Percentiles rank a stretch among this genome's conserved stretches.
phyloP scores from a whole-genome alignment of 2,888 invertebrate genomes.

The Galerucella pusilla region DNA sequence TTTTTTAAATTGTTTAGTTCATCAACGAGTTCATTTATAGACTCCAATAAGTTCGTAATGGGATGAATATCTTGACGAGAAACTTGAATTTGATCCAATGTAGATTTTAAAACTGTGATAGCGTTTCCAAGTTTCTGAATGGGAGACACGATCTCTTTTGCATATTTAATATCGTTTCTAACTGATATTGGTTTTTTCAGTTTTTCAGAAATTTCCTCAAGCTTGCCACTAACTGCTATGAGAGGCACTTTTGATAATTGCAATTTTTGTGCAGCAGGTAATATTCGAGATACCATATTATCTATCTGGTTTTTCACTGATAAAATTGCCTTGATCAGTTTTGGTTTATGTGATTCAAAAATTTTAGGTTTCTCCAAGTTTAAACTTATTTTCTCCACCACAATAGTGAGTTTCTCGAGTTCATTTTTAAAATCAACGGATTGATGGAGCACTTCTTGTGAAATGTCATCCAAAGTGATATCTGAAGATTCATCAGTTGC shows the following conservation, averaged over 20 bases:
- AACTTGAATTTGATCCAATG: background rate
- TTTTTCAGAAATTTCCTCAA: slow-evolving; percentile 19
- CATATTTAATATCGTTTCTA: slow-evolving; percentile 25
- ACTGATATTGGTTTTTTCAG: background rate
- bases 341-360: slow-evolving; percentile 21
- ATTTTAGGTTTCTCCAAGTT: slow-evolving; percentile 26
- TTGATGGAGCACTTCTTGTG: background rate
- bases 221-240: slow-evolving; percentile 34
- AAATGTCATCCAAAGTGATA: background rate
- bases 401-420: slow-evolving; percentile 24
- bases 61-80: background rate
- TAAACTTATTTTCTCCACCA: slow-evolving; percentile 25
- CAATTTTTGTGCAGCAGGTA: slow-evolving; percentile 32
- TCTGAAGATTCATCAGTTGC: background rate
- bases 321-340: slow-evolving; percentile 15
- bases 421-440: background rate
- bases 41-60: background rate
- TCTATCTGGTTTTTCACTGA: slow-evolving; percentile 36
- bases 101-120: background rate
- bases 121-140: slow-evolving; percentile 14
- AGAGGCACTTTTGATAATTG: slow-evolving; percentile 34
- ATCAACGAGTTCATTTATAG: background rate
- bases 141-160: slow-evolving; percentile 29
- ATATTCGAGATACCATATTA: slow-evolving; percentile 19
- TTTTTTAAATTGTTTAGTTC: background rate